Base-by-base conservation (phyloP, 1,140 invertebrate species). In the Epicauta chinensis region DNA sequence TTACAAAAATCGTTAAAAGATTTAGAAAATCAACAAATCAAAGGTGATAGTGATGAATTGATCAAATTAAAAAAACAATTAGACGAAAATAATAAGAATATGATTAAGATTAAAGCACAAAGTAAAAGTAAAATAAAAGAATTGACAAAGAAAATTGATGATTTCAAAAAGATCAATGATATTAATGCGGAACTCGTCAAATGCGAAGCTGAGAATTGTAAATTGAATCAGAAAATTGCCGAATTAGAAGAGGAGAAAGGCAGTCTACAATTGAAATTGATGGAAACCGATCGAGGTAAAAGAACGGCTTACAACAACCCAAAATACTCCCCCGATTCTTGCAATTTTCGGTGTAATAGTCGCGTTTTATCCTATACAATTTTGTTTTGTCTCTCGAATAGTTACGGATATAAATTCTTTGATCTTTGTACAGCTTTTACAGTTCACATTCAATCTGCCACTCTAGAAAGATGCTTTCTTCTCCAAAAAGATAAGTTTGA, bases 231-330 rank as follows among this genome's bases (percentile, higher is more conserved):
- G 59, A 79, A 83, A 70, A 80, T 94, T 55, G 82, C 84, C 39
- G 83, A 91, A 67, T 73, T 93, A 42, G 90, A 93, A 73, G 89
- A 93, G 69, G 74, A 94, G 90, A 70, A 91, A 89, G 63, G 63
- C 32, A 65, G 59, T 58, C 30, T 66, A 51, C 65, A 67, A 43
- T 51, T 67, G 45, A 59, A 61, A 42, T 58, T 65, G 58, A 59
- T 65, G 9, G 62, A 65, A 52, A 57, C 60, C 14, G 55, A 46
- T 30, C 49, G 48, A 29, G 34, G 36, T 12, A 65, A 61, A 61
- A 55, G 60, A n/a, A n/a, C n/a, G n/a, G n/a, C n/a, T n/a, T n/a
- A n/a, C n/a, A n/a, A n/a, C n/a, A n/a, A n/a, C n/a, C n/a, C n/a
- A n/a, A n/a, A n/a, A n/a, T n/a, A n/a, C n/a, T n/a, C n/a, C n/a